Evolutionary conservation across 2,888 invertebrate genomes (phyloP), one percentile per base, ranked within the genome.

Genomic region (Neoascia interrupta): DNA sequence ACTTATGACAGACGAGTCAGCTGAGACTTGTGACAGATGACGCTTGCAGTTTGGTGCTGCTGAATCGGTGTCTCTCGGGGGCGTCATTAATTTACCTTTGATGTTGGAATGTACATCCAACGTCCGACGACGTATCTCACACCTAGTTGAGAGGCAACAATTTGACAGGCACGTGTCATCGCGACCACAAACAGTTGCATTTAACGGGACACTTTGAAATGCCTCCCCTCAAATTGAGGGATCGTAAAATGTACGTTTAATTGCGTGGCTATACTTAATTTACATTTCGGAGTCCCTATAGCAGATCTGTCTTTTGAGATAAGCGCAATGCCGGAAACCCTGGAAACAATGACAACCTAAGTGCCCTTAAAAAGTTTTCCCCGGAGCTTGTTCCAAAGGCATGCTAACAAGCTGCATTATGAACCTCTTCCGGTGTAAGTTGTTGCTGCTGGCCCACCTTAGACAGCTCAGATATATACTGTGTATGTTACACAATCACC

Each of bases 21-120:
- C 8, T 58, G 49, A 49, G 61, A 69, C 68, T 41, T 28, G 13
- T 36, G 49, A 39, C 54, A 54, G 11, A 18, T 60, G 60, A 51
- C 51, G 51, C 34, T 5, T 69, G 69, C 47, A n/a, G n/a, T n/a
- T n/a, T 19, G 26, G 19, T 28, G 16, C 5, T 34, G 54, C 6
- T 5, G 23, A 21, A 21, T 19, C 3, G 13, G 28, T 21, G 28
- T 45, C 13, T n/a, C n/a, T n/a, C n/a, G n/a, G n/a, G n/a, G n/a
- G n/a, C n/a, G n/a, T n/a, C n/a, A n/a, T n/a, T n/a, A n/a, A n/a
- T n/a, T n/a, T 19, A 3, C 4, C 26, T 26, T 45, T 4, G n/a
- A 41, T 28, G 39, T 11, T 41, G 18, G 21, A 31, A 13, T 31
- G 18, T 6, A 31, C 19, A 21, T 31, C 58, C 28, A 41, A 41